Evolutionary conservation across 2,797 vertebrate species (phyloP), one percentile per base, ranked within the genome.

Genomic region (Antrozous pallidus): DNA sequence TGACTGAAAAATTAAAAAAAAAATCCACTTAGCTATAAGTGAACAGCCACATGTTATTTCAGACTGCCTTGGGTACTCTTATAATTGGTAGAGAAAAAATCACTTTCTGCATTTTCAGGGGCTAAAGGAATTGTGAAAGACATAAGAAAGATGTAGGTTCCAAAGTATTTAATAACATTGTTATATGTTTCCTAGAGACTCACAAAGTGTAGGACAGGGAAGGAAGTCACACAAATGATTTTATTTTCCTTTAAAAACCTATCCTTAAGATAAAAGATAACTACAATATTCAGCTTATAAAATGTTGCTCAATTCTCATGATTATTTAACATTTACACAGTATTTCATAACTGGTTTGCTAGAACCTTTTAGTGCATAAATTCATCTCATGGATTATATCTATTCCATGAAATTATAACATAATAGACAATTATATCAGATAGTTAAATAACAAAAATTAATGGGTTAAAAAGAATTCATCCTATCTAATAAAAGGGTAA

Each of bases 221-320:
- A 42, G 92, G 17, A 75, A 89, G 17, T 91, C 63, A 93, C 36
- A 82, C 28, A 79, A 81, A 90, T 85, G 70, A 5, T 49, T 33
- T 63, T 58, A 8, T 51, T 92, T 93, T 90, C 9, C 20, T 93
- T 82, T 47, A 82, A 73, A 90, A 94, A 87, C 4, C 47, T 83
- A 93, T 36, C 75, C 42, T 96, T 90, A 89, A 73, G 33, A 38
- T 75, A 90, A 95, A 95, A 92, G 38, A 94, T 71, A 95, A 95
- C 88, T 49, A 74, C 16, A 91, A 67, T 78, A 73, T 51, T 77
- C 31, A 84, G 45, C 51, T 79, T 93, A 24, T 70, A 74, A 95
- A 86, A 85, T 88, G 22, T 61, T 90, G 26, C n/a, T 94, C 51
- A 79, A n/a, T 78, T 93, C n/a, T 82, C 33, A 92, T 65, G 17